Evolutionary conservation across 2,797 vertebrate species (phyloP), one percentile per base, ranked within the genome.

Genomic region (Etheostoma nigrum): DNA sequence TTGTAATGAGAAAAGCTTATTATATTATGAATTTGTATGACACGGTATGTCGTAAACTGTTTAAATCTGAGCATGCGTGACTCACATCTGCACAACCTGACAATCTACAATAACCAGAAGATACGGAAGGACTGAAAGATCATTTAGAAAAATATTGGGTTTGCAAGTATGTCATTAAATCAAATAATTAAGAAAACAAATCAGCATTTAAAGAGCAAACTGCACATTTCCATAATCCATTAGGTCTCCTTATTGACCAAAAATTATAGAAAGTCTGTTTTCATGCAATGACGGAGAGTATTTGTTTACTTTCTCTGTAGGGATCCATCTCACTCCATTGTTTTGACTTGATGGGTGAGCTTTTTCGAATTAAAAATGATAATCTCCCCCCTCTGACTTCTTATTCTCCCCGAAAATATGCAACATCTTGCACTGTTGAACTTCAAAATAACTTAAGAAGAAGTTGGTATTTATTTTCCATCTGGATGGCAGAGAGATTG

Each of bases 361-460:
- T 48, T 73, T 67, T 13, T 74, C n/a, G 27, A 85, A 79, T 85
- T 49, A 74, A 77, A 83, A 86, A 76, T 4, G 18, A 83, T 79
- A 65, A 86, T 67, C 63, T 54, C 18, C 47, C 60, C 40, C 51
- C 53, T 49, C 11, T 1, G n/a, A 48, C 40, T 40, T 6, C 27
- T 11, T 16, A 1, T 2, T 7, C 23, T 13, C 3, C 25, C 11
- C 1, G 0, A 7, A 71, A 75, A 79, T 57, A 81, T 65, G 54
- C 73, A 66, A 42, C 67, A 45, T 70, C 23, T 65, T 66, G 45
- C 48, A 12, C 70, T 7, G 36, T 12, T 74, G 52, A 79, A 78
- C 67, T 84, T 59, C 52, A 75, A 61, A 69, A 58, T 40, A 62
- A 80, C 52, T 42, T 8, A 7, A 54, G 27, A 8, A 75, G 21